Conservation (phyloP, 2,797 vertebrate genomes). For the Spinus olivaceus region DNA sequence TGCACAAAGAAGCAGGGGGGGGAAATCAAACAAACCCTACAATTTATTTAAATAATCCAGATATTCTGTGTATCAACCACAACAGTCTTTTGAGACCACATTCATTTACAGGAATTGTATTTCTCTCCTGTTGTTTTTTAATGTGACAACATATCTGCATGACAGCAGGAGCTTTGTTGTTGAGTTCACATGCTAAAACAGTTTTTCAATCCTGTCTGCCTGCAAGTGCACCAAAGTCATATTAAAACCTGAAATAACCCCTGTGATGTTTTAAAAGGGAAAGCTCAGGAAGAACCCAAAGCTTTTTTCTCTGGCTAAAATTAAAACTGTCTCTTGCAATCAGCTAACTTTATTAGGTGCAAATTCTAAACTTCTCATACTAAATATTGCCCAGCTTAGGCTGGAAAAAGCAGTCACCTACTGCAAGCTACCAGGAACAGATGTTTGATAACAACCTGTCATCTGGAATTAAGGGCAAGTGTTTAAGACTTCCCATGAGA, state of each 20-base stretch:
- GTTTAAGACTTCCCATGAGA: neutral
- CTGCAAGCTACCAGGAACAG: neutral
- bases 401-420: neutral
- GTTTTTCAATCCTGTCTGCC: neutral
- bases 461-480: neutral
- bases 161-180: neutral
- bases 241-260: neutral
- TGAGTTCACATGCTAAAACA: neutral
- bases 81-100: neutral
- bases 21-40: neutral
- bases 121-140: neutral
- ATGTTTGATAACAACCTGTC: neutral
- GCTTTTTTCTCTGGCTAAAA: conserved; percentile 30
- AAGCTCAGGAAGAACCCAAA: neutral
- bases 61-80: neutral
- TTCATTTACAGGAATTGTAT: neutral
- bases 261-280: conserved; percentile 1
- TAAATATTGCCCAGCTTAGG: conserved; percentile 23
- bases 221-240: neutral
- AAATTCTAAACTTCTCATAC: neutral
- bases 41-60: neutral
- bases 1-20: neutral
- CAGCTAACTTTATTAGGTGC: neutral
- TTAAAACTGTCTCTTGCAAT: neutral
- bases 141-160: neutral